Percentiles rank a stretch among this genome's conserved stretches.
Evolutionary conservation across 2,113 vertebrate genomes (phyloP).

Genomic region (Tupaia tana): DNA sequence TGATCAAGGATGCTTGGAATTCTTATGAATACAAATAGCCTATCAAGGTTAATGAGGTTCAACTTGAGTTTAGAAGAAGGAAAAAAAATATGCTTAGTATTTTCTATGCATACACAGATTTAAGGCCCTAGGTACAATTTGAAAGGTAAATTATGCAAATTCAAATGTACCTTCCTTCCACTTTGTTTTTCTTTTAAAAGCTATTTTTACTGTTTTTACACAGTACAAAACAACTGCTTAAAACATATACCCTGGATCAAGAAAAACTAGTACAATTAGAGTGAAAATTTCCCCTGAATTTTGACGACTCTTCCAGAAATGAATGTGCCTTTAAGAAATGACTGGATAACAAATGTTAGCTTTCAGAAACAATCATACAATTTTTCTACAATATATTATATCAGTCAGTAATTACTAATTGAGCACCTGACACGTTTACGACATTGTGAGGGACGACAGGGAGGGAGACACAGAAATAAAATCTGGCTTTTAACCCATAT

Average conservation of each 20-base stretch:
- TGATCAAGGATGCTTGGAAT: constrained; percentile 75
- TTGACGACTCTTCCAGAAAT: not conserved
- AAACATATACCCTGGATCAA: constrained; percentile 43
- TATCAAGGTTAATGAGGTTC: constrained; percentile 84
- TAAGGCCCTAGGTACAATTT: constrained; percentile 66
- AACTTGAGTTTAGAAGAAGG: constrained; percentile 69
- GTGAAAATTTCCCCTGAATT: not conserved
- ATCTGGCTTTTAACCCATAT: not conserved
- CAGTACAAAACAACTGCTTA: constrained; percentile 56
- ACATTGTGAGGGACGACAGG: not conserved
- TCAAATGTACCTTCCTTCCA: constrained; percentile 61
- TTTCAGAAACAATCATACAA: constrained; percentile 24
- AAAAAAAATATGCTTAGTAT: constrained; percentile 50
- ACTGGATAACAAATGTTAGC: constrained; percentile 3
- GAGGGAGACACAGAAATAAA: not conserved
- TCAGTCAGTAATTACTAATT: constrained; percentile 16
- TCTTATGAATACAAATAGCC: constrained; percentile 81
- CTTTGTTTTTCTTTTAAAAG: constrained; percentile 54
- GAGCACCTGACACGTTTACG: not conserved
- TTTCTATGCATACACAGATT: constrained; percentile 60
- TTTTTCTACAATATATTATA: not conserved
- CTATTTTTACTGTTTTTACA: constrained; percentile 55
- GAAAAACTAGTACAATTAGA: constrained; percentile 38
- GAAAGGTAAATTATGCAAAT: constrained; percentile 75
- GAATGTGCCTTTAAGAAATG: constrained; percentile 35